Percentiles rank a stretch among this genome's conserved stretches.
Conservation (phyloP, 2,888 invertebrate species). For the Lasioglossum oenotherae region DNA sequence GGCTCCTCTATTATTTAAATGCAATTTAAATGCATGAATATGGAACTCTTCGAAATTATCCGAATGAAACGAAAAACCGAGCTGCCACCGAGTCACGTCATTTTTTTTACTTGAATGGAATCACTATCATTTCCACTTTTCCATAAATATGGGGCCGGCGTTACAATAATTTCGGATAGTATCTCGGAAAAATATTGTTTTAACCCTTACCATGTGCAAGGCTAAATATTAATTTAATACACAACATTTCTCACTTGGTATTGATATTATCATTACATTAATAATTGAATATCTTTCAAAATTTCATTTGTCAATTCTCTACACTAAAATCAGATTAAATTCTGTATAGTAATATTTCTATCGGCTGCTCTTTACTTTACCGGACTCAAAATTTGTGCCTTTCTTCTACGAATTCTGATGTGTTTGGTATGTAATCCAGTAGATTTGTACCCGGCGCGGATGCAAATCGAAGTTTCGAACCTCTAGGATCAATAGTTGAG, state of each 20-base stretch:
- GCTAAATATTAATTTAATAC: no score
- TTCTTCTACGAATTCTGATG: no score
- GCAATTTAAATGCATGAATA: not conserved
- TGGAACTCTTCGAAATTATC: not conserved
- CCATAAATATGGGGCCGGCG: not conserved
- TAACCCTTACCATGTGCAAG: not conserved
- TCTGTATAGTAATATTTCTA: not conserved
- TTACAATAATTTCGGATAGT: not conserved
- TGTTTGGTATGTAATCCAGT: no score
- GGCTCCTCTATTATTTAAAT: not conserved
- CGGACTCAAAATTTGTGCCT: no score
- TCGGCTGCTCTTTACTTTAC: no score
- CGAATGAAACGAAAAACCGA: not conserved
- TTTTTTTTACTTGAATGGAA: not conserved
- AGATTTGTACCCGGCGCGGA: no score
- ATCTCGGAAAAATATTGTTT: not conserved
- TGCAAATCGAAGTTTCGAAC: no score
- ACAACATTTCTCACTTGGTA: no score
- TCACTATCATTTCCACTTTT: not conserved
- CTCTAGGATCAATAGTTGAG: no score
- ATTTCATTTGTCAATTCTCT: not conserved
- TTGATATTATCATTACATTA: no score
- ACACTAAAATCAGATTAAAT: not conserved
- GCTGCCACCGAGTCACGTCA: not conserved
- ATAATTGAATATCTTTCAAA: not conserved